Conservation (phyloP, 2,113 vertebrate species). For the Varanus komodoensis region DNA sequence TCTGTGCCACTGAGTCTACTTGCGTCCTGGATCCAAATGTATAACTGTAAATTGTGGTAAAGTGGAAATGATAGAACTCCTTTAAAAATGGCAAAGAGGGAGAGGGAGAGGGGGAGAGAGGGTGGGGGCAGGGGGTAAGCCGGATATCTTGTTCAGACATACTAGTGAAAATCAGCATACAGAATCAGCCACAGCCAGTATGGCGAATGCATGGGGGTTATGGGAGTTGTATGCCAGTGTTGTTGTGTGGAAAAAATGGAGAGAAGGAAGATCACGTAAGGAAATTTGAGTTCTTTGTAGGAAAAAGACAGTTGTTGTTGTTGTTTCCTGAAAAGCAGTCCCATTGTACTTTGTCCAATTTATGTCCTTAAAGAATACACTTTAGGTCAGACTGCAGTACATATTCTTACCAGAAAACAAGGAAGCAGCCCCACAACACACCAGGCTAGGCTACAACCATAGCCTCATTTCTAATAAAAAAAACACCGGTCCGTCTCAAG, state of each 20-base stretch:
- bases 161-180: background rate
- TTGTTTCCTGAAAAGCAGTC: background rate
- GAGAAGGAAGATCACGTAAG: too few relatives aligned
- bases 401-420: background rate
- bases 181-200: background rate
- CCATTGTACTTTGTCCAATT: background rate
- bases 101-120: too few relatives aligned
- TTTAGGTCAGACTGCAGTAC: background rate
- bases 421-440: too few relatives aligned
- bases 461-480: background rate
- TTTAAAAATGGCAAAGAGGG: background rate
- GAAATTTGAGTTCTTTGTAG: too few relatives aligned
- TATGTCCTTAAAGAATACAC: background rate
- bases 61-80: conserved; percentile 23
- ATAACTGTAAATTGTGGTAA: conserved; percentile 12
- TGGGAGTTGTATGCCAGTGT: background rate
- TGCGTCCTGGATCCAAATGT: background rate
- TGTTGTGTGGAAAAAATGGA: too few relatives aligned
- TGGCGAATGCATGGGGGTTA: background rate
- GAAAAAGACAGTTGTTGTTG: too few relatives aligned
- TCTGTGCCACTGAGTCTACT: too few relatives aligned
- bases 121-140: too few relatives aligned
- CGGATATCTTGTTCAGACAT: background rate
- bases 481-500: too few relatives aligned
- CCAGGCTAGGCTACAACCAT: too few relatives aligned